Percentiles rank a stretch among this genome's conserved stretches.
Evolutionary conservation across 2,797 vertebrate species (phyloP).

Genomic region (Glyptemys insculpta): DNA sequence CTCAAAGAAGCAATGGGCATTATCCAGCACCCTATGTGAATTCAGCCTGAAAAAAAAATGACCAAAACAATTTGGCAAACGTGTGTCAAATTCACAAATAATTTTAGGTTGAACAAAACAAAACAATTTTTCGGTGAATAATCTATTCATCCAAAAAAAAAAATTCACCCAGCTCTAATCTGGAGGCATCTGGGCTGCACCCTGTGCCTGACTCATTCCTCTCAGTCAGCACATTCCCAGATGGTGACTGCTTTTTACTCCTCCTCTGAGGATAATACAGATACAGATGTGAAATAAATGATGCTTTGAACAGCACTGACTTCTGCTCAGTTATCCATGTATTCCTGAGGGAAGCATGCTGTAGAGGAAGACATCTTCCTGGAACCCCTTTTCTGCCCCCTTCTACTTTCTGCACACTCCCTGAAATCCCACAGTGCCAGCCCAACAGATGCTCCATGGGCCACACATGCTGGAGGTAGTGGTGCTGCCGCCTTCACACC

Average conservation of each 20-base stretch:
- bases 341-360: background rate
- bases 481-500: fast-evolving
- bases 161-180: background rate
- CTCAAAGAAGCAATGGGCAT: background rate
- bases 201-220: background rate
- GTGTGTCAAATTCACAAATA: background rate
- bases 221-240: background rate
- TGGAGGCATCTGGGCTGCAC: background rate
- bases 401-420: background rate
- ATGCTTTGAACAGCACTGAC: background rate
- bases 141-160: background rate
- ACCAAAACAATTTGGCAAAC: background rate
- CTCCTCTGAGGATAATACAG: background rate
- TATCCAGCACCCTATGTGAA: background rate
- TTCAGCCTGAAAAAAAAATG: background rate
- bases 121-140: background rate
- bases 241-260: background rate
- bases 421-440: background rate
- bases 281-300: background rate
- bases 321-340: background rate
- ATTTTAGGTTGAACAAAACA: background rate
- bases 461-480: background rate
- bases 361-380: background rate
- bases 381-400: background rate
- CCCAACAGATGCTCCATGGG: background rate